These are phyloP conservation scores for Callospermophilus lateralis DNA, from an alignment of 2,113 vertebrate species.

Conservation along the genomic window DNA sequence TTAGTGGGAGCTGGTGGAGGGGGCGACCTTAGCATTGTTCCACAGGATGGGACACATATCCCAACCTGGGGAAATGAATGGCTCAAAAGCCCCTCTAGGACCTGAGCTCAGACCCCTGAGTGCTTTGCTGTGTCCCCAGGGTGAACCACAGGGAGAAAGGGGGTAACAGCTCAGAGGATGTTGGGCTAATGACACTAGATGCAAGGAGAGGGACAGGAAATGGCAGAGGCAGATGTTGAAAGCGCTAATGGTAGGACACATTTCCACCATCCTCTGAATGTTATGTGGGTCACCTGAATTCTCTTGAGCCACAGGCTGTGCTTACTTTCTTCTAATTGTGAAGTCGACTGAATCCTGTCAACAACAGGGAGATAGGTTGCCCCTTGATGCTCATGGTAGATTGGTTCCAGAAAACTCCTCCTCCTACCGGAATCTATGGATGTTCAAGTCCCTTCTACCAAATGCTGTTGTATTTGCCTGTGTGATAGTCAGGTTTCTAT, in stretches of 20 bases:
- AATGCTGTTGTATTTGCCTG: no score
- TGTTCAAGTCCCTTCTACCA: no score
- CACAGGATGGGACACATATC: neutral
- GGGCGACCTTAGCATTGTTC: neutral
- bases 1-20: neutral
- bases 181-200: neutral
- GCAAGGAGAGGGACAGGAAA: neutral
- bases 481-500: no score
- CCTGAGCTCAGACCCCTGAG: neutral
- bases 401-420: no score
- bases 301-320: no score
- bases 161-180: neutral
- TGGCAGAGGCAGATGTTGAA: rapidly evolving
- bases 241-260: neutral
- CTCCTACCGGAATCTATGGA: no score
- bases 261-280: no score
- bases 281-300: no score
- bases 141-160: neutral
- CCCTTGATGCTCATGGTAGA: no score
- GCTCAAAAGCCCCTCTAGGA: neutral
- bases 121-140: neutral
- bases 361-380: no score
- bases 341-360: no score
- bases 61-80: neutral
- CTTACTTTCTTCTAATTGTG: no score